Evolutionary conservation across 37 sponge, comb jelly and placozoan genomes (phyloP), one percentile per base, ranked within the genome.

Genomic region (Bolinopsis microptera): DNA sequence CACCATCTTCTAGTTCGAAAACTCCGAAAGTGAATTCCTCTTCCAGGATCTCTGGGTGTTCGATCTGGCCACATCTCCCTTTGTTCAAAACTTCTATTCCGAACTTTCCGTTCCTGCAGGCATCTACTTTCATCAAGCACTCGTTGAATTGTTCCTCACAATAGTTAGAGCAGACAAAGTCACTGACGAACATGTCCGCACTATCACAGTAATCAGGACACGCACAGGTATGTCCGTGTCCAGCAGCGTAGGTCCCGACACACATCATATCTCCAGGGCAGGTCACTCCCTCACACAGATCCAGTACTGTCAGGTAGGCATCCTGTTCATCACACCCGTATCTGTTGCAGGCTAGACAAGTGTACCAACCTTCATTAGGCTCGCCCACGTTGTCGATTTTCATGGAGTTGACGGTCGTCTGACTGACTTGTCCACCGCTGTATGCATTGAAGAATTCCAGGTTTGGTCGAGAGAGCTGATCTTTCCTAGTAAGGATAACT

Each of bases 291-390:
- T 77, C 61, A 41, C 90, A 86, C 40, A 86, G 48, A 27, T 86
- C 90, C 61, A 86, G 61, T 30, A 86, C 41, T 25, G 22, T 28
- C 61, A 86, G 90, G 61, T 86, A 86, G 18, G 90, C 90, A 22
- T 86, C 90, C 25, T 39, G 61, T 30, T 41, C 61, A 1, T 25
- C 90, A 27, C 90, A 86, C 0, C 90, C 90, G 28, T 86, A 31
- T 18, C 25, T 23, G 61, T 86, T 86, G 24, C 90, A 86, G 0
- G 90, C 90, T 27, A 36, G 90, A 40, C 90, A 86, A 16, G 90
- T 86, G 61, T 86, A 86, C 90, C 90, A 86, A 9, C 90, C 90
- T 25, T 86, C 90, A 23, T 86, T 86, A 40, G n/a, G 8, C 61
- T 86, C 35, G 36, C 8, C 61, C 40, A 86, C 90, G 61, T 86